A percentile compares a stretch with the other conserved stretches of the same genome.
Evolutionary conservation across 1,140 invertebrate species (phyloP).

Genomic region (Philotrypesis tridentata): DNA sequence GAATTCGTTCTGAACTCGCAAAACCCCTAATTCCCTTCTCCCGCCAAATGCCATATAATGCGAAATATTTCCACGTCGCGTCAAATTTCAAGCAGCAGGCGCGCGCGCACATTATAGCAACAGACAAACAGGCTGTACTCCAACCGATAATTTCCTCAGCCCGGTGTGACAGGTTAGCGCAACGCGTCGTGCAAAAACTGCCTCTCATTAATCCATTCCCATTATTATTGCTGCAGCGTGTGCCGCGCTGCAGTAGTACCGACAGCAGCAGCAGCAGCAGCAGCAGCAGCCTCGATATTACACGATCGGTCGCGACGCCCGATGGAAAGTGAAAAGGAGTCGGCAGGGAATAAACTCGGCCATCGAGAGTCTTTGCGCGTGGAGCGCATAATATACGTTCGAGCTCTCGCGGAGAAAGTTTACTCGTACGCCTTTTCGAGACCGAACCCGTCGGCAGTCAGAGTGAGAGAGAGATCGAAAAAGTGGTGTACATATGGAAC

Average conservation of each 20-base stretch:
- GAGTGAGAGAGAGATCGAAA: not conserved
- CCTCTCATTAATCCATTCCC: no score
- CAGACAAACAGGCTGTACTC: not conserved
- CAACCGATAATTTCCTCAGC: not conserved
- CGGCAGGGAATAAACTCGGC: not conserved
- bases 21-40: no score
- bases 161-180: not conserved
- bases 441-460: no score
- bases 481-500: not conserved
- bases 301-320: not conserved
- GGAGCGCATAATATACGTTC: not conserved
- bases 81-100: not conserved
- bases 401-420: not conserved
- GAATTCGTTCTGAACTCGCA: no score
- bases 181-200: not conserved
- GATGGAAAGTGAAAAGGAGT: constrained; percentile 5
- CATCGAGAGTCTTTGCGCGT: not conserved
- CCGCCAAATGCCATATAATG: no score
- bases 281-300: not conserved
- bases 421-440: not conserved
- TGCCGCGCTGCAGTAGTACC: no score
- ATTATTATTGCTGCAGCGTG: not conserved
- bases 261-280: not conserved
- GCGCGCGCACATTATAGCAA: not conserved
- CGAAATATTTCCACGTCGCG: no score